Evolutionary conservation across 2,888 invertebrate genomes (phyloP).

Genomic region (Eupithecia dodoneata): DNA sequence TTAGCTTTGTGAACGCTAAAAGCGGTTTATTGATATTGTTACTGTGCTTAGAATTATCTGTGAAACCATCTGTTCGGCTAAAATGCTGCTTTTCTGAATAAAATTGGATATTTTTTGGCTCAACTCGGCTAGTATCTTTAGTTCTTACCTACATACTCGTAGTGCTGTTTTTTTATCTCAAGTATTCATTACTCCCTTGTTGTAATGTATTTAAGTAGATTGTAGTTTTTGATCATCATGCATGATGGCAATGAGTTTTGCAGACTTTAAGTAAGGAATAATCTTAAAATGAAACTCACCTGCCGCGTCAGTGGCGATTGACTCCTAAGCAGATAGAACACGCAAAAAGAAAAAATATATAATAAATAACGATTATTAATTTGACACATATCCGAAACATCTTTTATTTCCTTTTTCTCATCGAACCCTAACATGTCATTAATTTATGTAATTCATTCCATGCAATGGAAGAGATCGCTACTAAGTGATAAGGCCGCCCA

Average conservation of each 20-base stretch:
- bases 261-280: background rate
- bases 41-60: slow-evolving; percentile 36
- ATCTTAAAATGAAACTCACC: background rate
- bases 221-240: slow-evolving; percentile 34
- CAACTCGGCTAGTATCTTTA: background rate
- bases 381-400: background rate
- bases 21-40: slow-evolving; percentile 38
- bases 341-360: no score
- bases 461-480: no score
- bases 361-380: no score
- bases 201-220: background rate
- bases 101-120: background rate
- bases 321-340: background rate
- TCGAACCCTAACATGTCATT: background rate
- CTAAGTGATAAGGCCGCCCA: no score
- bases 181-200: background rate
- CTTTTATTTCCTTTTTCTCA: background rate
- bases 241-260: slow-evolving; percentile 20
- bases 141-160: background rate
- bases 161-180: background rate
- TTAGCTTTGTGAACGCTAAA: slow-evolving; percentile 42
- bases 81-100: slow-evolving; percentile 16
- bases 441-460: no score
- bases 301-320: background rate
- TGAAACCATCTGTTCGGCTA: slow-evolving; percentile 36